Evolutionary conservation across 2,113 vertebrate species (phyloP), one percentile per base, ranked within the genome.

Genomic region (Dendropsophus ebraccatus): DNA sequence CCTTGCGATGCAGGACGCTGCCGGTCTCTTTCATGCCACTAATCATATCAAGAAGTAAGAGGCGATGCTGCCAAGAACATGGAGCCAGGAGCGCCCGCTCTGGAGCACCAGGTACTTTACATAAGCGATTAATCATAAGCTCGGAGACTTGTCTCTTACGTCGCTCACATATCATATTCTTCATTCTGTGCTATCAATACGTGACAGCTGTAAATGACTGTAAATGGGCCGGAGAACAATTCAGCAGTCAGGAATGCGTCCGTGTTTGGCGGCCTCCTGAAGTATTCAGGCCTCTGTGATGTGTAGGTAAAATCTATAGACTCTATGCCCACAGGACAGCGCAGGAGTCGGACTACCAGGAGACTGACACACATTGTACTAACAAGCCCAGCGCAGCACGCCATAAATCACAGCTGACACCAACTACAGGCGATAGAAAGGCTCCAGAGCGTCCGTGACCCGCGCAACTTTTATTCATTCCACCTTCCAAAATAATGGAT

Each of bases 341-440:
- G 92, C 91, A 92, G 93, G 95, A 94, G 95, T 96, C 94, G 92
- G 94, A 41, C 96, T 96, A 96, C 91, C 92, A 91, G 90, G 91
- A 93, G 93, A 94, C 95, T 95, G 96, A 95, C 94, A 96, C 69
- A 95, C 93, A 94, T 93, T 94, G 93, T 89, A 91, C 94, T 92
- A 95, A 94, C 95, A 94, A 93, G 92, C 92, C 91, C 87, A 91
- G 91, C 96, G 93, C 91, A 94, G 93, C 91, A 96, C 95, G 96
- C 95, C 95, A 97, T 98, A 97, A 98, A 97, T 98, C 97, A 97
- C 96, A 97, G 92, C 91, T 96, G 96, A 97, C 97, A 97, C 93
- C 93, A 91, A 94, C 91, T 91, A 94, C 95, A 96, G 96, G 94
- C 60, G 25, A 81, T 25, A 92, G 94, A 95, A 95, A 95, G 87